Percentiles rank a stretch among this genome's conserved stretches.
phyloP scores from a whole-genome alignment of 2,113 vertebrate species.

The Sardina pilchardus region DNA sequence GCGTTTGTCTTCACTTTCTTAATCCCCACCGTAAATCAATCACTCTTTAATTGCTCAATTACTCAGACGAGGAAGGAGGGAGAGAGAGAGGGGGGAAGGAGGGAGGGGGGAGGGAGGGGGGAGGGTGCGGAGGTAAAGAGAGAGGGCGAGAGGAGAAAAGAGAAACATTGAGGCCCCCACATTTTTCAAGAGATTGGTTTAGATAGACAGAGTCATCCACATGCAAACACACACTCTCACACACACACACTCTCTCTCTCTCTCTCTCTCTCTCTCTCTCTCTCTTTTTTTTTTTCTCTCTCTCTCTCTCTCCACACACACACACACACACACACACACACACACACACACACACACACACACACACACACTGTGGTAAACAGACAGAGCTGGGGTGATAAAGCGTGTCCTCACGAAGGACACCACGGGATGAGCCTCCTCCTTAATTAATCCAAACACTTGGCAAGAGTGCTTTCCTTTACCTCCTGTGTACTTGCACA shows the following conservation, averaged over 20 bases:
- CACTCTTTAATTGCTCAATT: conserved; percentile 70
- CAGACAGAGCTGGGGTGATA: conserved; percentile 52
- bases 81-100: background rate
- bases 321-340: conserved; percentile 1
- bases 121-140: too few species aligned
- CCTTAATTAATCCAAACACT: conserved; percentile 72
- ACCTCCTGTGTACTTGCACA: conserved; percentile 32
- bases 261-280: background rate
- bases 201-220: background rate
- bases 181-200: conserved; percentile 54
- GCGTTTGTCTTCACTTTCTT: conserved; percentile 48
- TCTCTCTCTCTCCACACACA: background rate
- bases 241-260: background rate
- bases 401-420: conserved; percentile 62
- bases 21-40: conserved; percentile 63
- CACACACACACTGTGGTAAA: conserved; percentile 42
- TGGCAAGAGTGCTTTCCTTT: conserved; percentile 46
- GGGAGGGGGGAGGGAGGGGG: too few species aligned
- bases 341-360: background rate
- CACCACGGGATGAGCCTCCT: conserved; percentile 51
- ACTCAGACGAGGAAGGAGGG: conserved; percentile 48
- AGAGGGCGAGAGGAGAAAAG: background rate
- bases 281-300: too few species aligned
- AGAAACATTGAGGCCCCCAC: conserved; percentile 25
- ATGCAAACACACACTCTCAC: background rate